Evolutionary conservation across 2,113 vertebrate species (phyloP), one percentile per base, ranked within the genome.

Genomic region (Oenanthe oenanthe): DNA sequence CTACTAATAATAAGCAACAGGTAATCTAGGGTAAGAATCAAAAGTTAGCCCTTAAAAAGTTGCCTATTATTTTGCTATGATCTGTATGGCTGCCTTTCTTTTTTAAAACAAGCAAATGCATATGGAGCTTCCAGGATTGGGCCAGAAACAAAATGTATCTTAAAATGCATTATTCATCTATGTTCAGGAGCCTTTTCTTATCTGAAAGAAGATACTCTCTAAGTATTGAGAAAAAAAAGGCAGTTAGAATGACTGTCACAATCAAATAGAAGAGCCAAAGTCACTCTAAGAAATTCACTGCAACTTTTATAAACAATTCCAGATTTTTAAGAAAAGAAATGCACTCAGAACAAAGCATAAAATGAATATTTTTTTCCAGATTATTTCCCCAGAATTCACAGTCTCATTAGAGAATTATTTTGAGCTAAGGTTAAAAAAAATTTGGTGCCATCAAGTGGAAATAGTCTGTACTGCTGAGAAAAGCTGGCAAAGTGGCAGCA

Each of bases 371-470:
- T 79, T 32, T 17, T 3, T 4, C 8, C 25, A 42, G 43, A 65
- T 70, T 63, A 56, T 45, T 21, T 83, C 31, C 31, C 85, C 3
- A 12, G 70, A 87, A 91, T 77, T 89, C 36, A 63, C 24, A 20
- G 32, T 63, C 29, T 40, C 18, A 14, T 83, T 77, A 67, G 47
- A 57, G 8, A 77, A 73, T 54, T 73, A 45, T 38, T 25, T n/a
- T 20, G 58, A 91, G 74, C 42, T 78, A 16, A 67, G 74, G 32
- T 89, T 91, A 90, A 96, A 97, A 92, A 91, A 97, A 97, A 92
- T 97, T 88, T 98, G 96, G 97, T 97, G 97, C 97, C 97, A 97
- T 97, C 98, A 68, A 94, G 97, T 97, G 98, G 97, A 83, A 48
- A 88, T 60, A 6, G 1, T 87, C 15, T 94, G 88, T 94, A 97